Percentiles rank a stretch among this genome's conserved stretches.
phyloP scores from a whole-genome alignment of 2,888 invertebrate species.

The Podabrus alpinus region DNA sequence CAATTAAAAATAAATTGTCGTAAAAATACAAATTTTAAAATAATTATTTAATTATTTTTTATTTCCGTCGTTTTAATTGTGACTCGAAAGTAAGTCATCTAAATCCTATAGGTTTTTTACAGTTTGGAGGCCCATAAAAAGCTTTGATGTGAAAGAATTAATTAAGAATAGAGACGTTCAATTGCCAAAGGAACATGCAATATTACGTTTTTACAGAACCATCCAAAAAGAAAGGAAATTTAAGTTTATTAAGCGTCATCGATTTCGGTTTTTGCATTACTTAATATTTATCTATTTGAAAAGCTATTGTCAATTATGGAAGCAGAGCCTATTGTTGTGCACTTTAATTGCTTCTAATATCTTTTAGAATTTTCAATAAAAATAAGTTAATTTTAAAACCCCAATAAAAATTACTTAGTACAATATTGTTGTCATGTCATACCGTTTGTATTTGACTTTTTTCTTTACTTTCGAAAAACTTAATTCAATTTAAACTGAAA shows the following conservation, averaged over 20 bases:
- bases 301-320: not conserved
- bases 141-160: not conserved
- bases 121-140: not conserved
- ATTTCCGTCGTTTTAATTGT: not conserved
- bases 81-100: not conserved
- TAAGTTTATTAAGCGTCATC: not conserved
- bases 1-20: not conserved
- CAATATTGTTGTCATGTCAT: not conserved
- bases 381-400: not conserved
- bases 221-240: not conserved
- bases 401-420: not conserved
- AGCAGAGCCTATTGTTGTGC: not conserved
- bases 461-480: not conserved
- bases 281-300: not conserved
- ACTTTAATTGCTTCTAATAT: not conserved
- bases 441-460: not conserved
- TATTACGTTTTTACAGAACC: not conserved
- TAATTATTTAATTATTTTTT: not conserved
- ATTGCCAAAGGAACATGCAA: not conserved
- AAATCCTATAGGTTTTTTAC: not conserved
- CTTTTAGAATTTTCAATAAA: not conserved
- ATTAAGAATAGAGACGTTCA: not conserved
- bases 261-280: not conserved
- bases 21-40: not conserved
- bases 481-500: not conserved